Conservation (phyloP, 2,797 vertebrate genomes). For the Sphenopsis melanotis region DNA sequence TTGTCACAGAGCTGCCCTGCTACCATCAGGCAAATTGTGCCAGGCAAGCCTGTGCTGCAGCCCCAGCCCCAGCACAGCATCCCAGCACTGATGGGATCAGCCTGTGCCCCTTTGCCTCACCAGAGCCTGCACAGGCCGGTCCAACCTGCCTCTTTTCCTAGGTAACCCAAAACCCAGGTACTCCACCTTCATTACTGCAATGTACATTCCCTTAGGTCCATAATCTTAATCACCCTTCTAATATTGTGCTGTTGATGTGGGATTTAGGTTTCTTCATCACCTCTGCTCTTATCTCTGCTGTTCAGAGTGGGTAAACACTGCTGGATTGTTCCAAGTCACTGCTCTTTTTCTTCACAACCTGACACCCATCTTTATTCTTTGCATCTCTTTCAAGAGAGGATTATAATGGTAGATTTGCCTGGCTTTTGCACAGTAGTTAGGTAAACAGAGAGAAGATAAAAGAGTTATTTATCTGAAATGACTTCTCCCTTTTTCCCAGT, state of each 20-base stretch:
- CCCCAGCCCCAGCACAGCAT: neutral
- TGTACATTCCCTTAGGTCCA: neutral
- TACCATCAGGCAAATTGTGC: neutral
- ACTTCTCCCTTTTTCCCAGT: neutral
- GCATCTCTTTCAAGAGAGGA: neutral
- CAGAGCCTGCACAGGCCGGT: neutral
- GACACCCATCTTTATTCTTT: neutral
- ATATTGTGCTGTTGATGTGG: slow-evolving; percentile 16
- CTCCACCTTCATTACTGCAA: neutral
- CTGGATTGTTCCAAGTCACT: neutral
- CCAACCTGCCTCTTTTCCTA: neutral
- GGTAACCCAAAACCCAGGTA: neutral
- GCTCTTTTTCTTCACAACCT: neutral
- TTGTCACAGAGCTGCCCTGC: rapidly evolving
- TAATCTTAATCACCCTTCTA: neutral
- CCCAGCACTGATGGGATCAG: rapidly evolving
- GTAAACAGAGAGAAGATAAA: neutral
- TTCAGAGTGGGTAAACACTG: neutral
- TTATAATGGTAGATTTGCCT: neutral
- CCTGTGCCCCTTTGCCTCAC: neutral
- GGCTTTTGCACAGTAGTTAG: neutral
- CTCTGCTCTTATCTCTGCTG: neutral
- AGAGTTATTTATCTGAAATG: neutral
- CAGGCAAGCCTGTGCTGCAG: neutral
- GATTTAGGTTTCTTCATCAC: slow-evolving; percentile 2